A percentile compares a stretch with the other conserved stretches of the same genome.
phyloP scores from a whole-genome alignment of 2,888 invertebrate species.

The Sylvicola cinctus region DNA sequence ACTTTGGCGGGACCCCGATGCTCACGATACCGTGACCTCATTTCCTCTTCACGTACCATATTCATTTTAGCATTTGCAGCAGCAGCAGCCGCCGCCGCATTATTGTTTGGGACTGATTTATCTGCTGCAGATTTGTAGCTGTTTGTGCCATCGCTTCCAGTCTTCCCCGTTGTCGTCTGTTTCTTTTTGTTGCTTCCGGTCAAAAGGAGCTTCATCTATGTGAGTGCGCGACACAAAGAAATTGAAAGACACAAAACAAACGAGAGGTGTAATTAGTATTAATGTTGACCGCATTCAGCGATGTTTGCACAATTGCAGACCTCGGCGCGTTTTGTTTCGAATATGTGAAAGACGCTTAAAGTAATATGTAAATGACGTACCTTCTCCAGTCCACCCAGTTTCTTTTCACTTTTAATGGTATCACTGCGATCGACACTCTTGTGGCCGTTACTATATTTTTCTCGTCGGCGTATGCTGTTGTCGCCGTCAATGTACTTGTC shows the following conservation, averaged over 20 bases:
- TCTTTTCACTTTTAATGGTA: constrained; percentile 31
- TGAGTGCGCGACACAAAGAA: too few species aligned
- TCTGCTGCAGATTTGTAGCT: constrained; percentile 23
- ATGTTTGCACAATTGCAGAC: too few species aligned
- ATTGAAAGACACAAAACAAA: too few species aligned
- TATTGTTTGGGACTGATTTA: constrained; percentile 18
- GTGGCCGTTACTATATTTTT: constrained; percentile 14
- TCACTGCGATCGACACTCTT: constrained; percentile 10
- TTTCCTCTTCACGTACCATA: constrained; percentile 32
- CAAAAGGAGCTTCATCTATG: constrained; percentile 54
- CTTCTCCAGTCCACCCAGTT: constrained; percentile 50
- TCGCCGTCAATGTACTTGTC: constrained; percentile 32
- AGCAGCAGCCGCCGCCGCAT: constrained; percentile 16
- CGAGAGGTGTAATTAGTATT: too few species aligned
- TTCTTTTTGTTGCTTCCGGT: constrained; percentile 46
- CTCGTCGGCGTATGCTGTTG: constrained; percentile 16
- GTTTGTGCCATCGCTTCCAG: constrained; percentile 12
- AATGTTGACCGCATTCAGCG: too few species aligned
- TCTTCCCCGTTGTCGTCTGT: constrained; percentile 43
- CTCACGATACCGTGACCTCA: constrained; percentile 34
- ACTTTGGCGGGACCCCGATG: too few species aligned
- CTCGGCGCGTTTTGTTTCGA: too few species aligned
- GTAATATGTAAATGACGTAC: too few species aligned
- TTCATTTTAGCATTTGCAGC: constrained; percentile 18
- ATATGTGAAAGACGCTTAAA: too few species aligned